phyloP scores from a whole-genome alignment of 2,797 vertebrate species.

The Neopelma chrysocephalum region DNA sequence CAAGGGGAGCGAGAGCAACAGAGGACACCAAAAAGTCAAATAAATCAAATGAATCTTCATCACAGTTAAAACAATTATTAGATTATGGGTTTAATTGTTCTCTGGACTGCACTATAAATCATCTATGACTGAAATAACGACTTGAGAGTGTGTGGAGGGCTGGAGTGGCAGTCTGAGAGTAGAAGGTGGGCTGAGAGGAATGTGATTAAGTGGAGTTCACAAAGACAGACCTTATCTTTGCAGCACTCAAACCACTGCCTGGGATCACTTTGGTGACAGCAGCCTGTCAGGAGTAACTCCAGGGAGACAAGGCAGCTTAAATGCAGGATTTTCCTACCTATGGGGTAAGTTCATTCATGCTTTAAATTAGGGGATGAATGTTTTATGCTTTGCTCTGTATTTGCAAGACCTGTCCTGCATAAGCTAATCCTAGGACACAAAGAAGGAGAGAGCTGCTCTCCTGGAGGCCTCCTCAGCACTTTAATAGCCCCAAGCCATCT shows the following conservation, averaged over 20 bases:
- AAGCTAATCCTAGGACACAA: not conserved
- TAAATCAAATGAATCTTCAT: not conserved
- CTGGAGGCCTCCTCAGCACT: not conserved
- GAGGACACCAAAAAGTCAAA: not conserved
- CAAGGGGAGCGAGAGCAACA: not conserved
- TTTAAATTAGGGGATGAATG: constrained; percentile 8
- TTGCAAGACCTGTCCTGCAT: not conserved
- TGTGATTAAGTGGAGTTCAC: not conserved
- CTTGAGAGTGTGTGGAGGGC: not conserved
- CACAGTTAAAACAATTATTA: not conserved
- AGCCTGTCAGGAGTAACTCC: not conserved
- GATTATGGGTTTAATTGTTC: not conserved
- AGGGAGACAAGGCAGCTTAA: not conserved
- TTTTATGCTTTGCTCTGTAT: constrained; percentile 2
- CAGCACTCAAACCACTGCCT: not conserved
- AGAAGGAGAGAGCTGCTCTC: not conserved
- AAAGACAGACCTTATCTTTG: not conserved
- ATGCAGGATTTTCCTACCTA: not conserved
- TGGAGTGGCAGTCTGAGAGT: not conserved
- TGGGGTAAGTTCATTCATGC: not conserved
- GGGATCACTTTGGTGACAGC: not conserved
- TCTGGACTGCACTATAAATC: not conserved
- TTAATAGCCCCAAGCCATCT: not conserved
- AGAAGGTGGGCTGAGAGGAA: not conserved
- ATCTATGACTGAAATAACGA: not conserved